A percentile compares a stretch with the other conserved stretches of the same genome.
phyloP scores from a whole-genome alignment of 2,797 vertebrate genomes.

The Falco concolor region DNA sequence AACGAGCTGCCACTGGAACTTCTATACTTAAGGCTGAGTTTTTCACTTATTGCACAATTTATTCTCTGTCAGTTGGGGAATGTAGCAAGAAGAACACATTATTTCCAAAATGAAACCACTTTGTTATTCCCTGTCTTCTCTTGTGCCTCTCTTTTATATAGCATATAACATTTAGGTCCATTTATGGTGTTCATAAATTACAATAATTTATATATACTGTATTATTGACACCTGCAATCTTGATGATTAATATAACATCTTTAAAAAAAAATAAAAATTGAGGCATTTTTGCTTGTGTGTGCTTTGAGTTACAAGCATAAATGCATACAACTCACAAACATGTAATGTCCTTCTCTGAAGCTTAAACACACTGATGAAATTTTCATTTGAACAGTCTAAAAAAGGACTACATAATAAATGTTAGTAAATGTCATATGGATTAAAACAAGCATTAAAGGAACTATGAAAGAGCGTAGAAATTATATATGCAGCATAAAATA shows the following conservation, averaged over 20 bases:
- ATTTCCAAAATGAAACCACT: background rate
- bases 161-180: background rate
- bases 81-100: background rate
- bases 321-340: background rate
- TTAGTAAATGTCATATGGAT: background rate
- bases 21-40: background rate
- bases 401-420: background rate
- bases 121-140: background rate
- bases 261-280: too few relatives aligned
- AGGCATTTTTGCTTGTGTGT: background rate
- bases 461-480: background rate
- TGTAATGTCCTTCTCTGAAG: background rate
- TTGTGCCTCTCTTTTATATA: background rate
- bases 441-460: background rate
- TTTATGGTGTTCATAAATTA: background rate
- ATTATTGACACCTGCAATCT: background rate
- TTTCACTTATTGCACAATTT: background rate
- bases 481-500: background rate
- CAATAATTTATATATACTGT: background rate
- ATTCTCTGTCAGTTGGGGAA: background rate
- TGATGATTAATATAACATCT: background rate
- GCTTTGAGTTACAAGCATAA: background rate
- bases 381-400: background rate
- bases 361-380: background rate
- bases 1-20: background rate